phyloP scores from a whole-genome alignment of 2,113 vertebrate species.

The Kobus ellipsiprymnus region DNA sequence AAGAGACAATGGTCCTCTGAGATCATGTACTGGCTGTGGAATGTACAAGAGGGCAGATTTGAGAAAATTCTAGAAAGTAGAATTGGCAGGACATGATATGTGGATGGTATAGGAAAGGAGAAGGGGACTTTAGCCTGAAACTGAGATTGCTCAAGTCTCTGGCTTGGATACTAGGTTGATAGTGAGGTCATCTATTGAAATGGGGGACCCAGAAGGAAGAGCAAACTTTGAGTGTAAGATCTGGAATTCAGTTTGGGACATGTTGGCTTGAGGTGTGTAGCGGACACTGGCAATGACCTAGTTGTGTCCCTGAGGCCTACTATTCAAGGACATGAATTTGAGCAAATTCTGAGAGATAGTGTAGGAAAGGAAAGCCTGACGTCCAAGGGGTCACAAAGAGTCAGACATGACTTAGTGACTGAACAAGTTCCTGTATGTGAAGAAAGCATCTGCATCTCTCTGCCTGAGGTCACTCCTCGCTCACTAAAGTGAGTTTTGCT shows the following conservation, averaged over 20 bases:
- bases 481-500: neutral
- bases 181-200: neutral
- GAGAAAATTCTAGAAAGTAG: neutral
- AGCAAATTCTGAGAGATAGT: neutral
- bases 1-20: neutral
- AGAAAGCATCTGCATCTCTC: neutral
- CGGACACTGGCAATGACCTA: neutral
- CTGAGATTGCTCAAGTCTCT: neutral
- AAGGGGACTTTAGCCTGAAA: neutral
- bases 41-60: neutral
- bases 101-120: neutral
- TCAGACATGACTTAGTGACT: neutral
- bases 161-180: neutral
- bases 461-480: neutral
- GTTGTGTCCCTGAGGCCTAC: neutral
- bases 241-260: neutral
- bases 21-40: neutral
- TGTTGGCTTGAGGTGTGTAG: neutral
- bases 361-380: neutral
- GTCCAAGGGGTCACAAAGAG: neutral
- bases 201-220: neutral
- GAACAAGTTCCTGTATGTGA: neutral
- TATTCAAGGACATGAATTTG: neutral
- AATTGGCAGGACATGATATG: neutral
- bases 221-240: neutral